Evolutionary conservation across 2,888 invertebrate genomes (phyloP), one percentile per base, ranked within the genome.

Genomic region (Hanleya hanleyi): DNA sequence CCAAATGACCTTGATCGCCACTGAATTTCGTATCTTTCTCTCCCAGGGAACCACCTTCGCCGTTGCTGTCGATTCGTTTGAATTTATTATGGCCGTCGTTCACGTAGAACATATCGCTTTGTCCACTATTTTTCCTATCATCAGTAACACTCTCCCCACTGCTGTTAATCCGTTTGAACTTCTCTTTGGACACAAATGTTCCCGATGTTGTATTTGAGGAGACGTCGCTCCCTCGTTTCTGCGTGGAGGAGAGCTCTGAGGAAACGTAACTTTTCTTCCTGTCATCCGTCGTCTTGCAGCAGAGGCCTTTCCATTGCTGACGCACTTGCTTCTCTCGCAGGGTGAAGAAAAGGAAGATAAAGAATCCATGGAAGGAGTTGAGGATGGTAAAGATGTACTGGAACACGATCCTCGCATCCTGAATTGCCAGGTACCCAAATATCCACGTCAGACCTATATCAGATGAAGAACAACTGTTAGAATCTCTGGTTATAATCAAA

Each of bases 351-450:
- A 86, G 67, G 71, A 87, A 87, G 35, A 87, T 83, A 51, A 86
- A 79, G 69, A 86, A 83, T 3, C 87, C 87, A 64, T 86, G 86
- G 69, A 84, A 81, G 12, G 83, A 83, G 76, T 84, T 86, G 68
- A 86, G 83, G 67, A 89, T 84, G 36, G 87, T 86, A 77, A 90
- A 90, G 50, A 90, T 71, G 73, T 89, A 87, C 62, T 87, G 85
- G 74, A 89, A 89, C 4, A 83, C 81, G 1, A 86, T 33, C 7
- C 85, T 77, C 1, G 85, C 83, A 6, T 83, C 81, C 32, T 81
- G 80, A n/a, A 90, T 80, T 4, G 88, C 84, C 26, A 90, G 75
- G 68, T 87, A 85, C 18, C 89, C 89, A 74, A 89, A 88, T 9
- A 87, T 75, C 90, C 90, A 90, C 0, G 88, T 86, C 51, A 89